Evolutionary conservation across 2,888 invertebrate species (phyloP), one percentile per base, ranked within the genome.

Genomic region (Liodrosophila aerea): DNA sequence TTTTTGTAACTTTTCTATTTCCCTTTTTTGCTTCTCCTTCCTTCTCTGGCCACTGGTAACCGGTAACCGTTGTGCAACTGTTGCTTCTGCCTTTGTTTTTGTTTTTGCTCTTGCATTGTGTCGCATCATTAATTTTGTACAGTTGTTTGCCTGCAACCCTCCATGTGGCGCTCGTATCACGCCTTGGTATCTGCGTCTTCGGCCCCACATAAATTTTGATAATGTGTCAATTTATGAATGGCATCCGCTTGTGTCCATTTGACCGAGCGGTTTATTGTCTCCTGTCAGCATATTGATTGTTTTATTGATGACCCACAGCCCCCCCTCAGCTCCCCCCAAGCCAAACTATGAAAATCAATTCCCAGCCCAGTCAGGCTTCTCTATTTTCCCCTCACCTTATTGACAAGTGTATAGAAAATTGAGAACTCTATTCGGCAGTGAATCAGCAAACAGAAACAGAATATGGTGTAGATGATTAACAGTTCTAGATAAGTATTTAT

Each of bases 261-360:
- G 57, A 53, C 64, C 65, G 53, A 63, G 39, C 33, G 18, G 66
- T 53, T 66, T 66, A 82, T 67, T 80, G 75, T 64, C 63, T 60
- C 65, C 85, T 80, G 85, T 80, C 78, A 85, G 78, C 78, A 70
- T 78, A 85, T 85, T 80, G 85, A 82, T 85, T 78, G 85, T 85
- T 85, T 80, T 80, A 85, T 80, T 85, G 85, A 78, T 78, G 72
- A 56, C 18, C 53, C n/a, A 4, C 13, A 33, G 18, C 12, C 11
- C 12, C 0, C 13, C 4, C 12, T 3, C 13, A 31, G n/a, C 40
- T 18, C 5, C n/a, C n/a, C 5, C 7, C 37, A 8, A n/a, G 7
- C 30, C 30, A 1, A 1, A 7, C 13, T 34, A 5, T 7, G 8
- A 9, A 16, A 15, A 2, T 8, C 13, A 12, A 8, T 3, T 9